Evolutionary conservation across 1,140 invertebrate species (phyloP), one percentile per base, ranked within the genome.

Genomic region (Gonioctena quinquepunctata): DNA sequence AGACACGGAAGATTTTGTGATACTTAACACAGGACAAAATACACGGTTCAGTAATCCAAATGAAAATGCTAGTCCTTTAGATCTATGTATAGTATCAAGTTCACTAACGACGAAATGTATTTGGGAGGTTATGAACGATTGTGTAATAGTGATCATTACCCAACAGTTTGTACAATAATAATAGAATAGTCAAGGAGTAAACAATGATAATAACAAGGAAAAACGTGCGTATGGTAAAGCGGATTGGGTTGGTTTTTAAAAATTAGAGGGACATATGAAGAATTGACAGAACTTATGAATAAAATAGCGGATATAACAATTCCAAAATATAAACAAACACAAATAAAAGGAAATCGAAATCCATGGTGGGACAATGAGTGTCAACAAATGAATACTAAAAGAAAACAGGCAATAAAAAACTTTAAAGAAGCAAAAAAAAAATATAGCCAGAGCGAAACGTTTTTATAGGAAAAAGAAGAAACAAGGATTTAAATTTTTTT

Each of bases 381-480:
- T 8, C 2, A 42, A n/a, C 33, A 42, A n/a, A n/a, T 13, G 16
- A 42, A 42, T n/a, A 1, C 33, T 13, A 13, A 13, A 42, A 2
- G 33, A 8, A n/a, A 42, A 42, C 33, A 8, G 33, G 13, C 33
- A 42, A n/a, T 42, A 42, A 42, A 42, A 42, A 2, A 1, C 3
- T 33, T 63, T 2, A 63, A 63, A 63, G 21, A 33, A 8, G 19
- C 5, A 19, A n/a, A 64, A 64, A 48, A 48, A 48, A 18, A 13
- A 19, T n/a, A 28, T 22, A 8, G 48, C 62, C 19, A 3, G 22
- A 8, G 13, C 21, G 2, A 21, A 50, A 48, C n/a, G 62, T n/a
- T n/a, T n/a, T n/a, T 22, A 13, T 16, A 64, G 49, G 21, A 22
- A n/a, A 18, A 64, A 42, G 42, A 64, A 64, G 23, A 28, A 64